phyloP scores from a whole-genome alignment of 92 coral and sea anemone genomes.

The Pocillopora meandrina region DNA sequence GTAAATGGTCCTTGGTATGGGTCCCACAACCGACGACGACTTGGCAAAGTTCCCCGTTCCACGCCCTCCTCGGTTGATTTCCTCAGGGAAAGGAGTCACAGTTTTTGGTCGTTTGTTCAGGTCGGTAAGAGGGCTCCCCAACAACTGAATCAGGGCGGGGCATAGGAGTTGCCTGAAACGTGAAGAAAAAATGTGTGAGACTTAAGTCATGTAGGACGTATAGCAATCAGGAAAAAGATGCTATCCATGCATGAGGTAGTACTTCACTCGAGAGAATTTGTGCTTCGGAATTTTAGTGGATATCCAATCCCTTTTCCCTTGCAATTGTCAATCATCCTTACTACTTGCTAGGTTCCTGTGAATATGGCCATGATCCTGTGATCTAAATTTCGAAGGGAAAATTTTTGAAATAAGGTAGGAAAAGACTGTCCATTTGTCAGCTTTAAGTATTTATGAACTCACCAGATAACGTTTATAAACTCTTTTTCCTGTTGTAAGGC shows the following conservation, averaged over 20 bases:
- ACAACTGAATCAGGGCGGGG: constrained; percentile 92
- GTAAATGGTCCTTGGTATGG: constrained; percentile 90
- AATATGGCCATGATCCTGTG: no score
- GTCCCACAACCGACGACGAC: constrained; percentile 83
- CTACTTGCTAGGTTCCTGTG: not conserved
- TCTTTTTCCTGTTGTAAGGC: constrained; percentile 91
- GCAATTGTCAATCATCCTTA: not conserved
- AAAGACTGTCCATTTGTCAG: not conserved
- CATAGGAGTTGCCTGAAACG: constrained; percentile 90
- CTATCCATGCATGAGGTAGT: not conserved
- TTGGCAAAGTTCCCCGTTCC: constrained; percentile 90
- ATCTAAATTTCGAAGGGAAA: not conserved
- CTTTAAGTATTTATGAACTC: constrained; percentile 22
- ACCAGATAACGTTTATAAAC: constrained; percentile 94
- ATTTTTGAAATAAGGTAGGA: not conserved
- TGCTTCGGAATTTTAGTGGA: not conserved
- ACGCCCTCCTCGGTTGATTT: constrained; percentile 93
- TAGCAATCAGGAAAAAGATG: not conserved
- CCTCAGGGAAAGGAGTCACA: constrained; percentile 76
- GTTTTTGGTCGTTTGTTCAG: constrained; percentile 79
- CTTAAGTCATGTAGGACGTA: not conserved
- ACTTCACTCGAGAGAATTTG: not conserved
- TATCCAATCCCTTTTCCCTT: not conserved
- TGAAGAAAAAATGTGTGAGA: not conserved
- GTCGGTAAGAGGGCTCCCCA: constrained; percentile 95